phyloP scores from a whole-genome alignment of 2,888 invertebrate species.

The Xanthia icteritia region DNA sequence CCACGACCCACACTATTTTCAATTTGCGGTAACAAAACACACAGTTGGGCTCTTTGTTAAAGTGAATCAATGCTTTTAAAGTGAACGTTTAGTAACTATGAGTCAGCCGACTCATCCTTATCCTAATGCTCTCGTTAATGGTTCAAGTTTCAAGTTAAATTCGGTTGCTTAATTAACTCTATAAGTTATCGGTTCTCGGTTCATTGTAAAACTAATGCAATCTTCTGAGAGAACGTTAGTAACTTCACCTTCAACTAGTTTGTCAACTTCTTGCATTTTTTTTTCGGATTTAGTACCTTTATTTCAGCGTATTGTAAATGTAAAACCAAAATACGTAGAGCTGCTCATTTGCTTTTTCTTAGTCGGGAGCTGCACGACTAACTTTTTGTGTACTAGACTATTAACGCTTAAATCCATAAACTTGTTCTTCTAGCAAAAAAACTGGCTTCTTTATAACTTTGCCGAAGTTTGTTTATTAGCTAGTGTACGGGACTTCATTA shows the following conservation, averaged over 20 bases:
- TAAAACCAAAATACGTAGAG: not conserved
- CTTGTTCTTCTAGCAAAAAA: slow-evolving; percentile 56
- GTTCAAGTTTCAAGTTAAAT: slow-evolving; percentile 73
- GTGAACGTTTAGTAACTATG: slow-evolving; percentile 60
- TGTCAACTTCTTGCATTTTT: not conserved
- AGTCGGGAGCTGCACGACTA: slow-evolving; percentile 5
- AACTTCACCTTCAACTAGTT: slow-evolving; percentile 15
- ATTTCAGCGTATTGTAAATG: not conserved
- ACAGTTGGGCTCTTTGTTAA: slow-evolving; percentile 43
- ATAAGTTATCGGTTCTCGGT: slow-evolving; percentile 67
- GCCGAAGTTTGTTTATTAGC: slow-evolving; percentile 70
- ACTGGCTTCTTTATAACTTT: slow-evolving; percentile 49
- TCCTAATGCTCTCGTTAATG: slow-evolving; percentile 74
- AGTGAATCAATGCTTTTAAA: slow-evolving; percentile 65
- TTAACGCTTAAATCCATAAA: slow-evolving; percentile 61
- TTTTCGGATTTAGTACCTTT: not conserved
- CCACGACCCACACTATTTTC: slow-evolving; percentile 42
- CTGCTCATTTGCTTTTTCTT: slow-evolving; percentile 4
- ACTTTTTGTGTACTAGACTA: slow-evolving; percentile 53
- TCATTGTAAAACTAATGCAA: slow-evolving; percentile 67
- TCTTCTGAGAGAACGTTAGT: slow-evolving; percentile 31
- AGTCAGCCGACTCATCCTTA: slow-evolving; percentile 60
- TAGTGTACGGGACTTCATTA: slow-evolving; percentile 71
- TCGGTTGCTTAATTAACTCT: slow-evolving; percentile 72
- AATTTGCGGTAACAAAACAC: slow-evolving; percentile 45